These are phyloP conservation scores for Colaptes auratus DNA, from an alignment of 2,113 vertebrate genomes.

Conservation along the genomic window DNA sequence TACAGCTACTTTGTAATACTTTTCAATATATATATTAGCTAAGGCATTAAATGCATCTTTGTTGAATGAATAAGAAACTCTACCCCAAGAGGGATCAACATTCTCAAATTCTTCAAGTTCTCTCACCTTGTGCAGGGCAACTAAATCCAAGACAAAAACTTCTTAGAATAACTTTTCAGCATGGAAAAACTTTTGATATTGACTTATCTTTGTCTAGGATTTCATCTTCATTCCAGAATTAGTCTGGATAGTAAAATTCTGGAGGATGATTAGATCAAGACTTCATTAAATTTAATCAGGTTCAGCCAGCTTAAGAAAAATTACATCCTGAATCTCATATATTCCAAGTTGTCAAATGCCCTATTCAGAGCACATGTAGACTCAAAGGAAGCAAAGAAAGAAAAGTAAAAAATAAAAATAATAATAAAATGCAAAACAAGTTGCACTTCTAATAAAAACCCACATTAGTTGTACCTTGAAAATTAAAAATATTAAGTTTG, in stretches of 20 bases:
- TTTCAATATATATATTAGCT: background rate
- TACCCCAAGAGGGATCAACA: background rate
- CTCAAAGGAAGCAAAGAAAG: background rate
- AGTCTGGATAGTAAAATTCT: background rate
- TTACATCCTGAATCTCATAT: background rate
- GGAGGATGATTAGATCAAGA: background rate
- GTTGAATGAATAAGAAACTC: background rate
- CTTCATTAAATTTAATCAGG: background rate
- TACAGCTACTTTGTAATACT: background rate
- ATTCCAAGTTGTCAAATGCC: background rate
- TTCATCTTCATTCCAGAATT: background rate
- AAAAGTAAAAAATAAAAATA: background rate
- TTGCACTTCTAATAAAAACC: background rate
- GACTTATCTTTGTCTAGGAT: background rate
- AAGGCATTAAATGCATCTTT: background rate
- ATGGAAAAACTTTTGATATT: background rate
- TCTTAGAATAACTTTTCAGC: background rate
- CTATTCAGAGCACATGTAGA: background rate
- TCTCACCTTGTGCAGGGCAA: background rate
- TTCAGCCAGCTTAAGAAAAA: background rate
- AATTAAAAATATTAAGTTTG: background rate
- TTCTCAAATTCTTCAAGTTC: background rate
- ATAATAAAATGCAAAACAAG: background rate
- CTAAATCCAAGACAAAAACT: background rate
- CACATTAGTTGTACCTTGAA: background rate